A percentile compares a stretch with the other conserved stretches of the same genome.
phyloP scores from a whole-genome alignment of 2,888 invertebrate genomes.

The Cenopis cana region DNA sequence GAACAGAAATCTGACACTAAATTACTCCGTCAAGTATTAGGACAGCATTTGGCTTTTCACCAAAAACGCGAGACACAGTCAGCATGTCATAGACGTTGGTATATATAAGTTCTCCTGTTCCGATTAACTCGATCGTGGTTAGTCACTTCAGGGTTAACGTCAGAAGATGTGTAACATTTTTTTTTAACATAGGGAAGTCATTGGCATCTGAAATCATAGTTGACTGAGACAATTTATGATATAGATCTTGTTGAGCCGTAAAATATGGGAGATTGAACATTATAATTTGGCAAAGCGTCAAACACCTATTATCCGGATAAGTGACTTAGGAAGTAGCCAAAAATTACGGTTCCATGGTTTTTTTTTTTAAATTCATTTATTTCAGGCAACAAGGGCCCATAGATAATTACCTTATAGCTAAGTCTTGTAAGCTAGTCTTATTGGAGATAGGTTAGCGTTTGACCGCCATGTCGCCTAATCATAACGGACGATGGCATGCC shows the following conservation, averaged over 20 bases:
- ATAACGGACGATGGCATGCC: too few species aligned
- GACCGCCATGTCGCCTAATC: too few species aligned
- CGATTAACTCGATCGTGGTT: constrained; percentile 29
- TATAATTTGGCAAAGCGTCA: constrained; percentile 7
- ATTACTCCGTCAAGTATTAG: constrained; percentile 39
- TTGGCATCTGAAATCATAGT: constrained; percentile 10
- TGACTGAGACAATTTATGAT: constrained; percentile 27
- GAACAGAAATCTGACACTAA: constrained; percentile 42
- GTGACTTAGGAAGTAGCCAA: too few species aligned
- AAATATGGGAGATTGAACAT: background rate
- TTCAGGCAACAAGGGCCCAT: too few species aligned
- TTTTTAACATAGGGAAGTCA: constrained; percentile 10
- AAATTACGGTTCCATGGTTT: too few species aligned
- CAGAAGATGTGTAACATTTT: constrained; percentile 31
- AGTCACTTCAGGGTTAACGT: constrained; percentile 31
- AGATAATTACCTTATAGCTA: too few species aligned
- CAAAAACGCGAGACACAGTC: constrained; percentile 46
- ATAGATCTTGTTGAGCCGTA: background rate
- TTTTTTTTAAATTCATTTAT: too few species aligned
- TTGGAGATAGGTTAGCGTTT: too few species aligned
- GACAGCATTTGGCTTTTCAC: constrained; percentile 52
- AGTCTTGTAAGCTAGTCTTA: too few species aligned
- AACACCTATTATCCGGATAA: background rate
- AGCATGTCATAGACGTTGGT: constrained; percentile 5
- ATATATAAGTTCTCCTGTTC: constrained; percentile 19